These are phyloP conservation scores for Falco punctatus DNA, from an alignment of 2,113 vertebrate species.

Conservation along the genomic window DNA sequence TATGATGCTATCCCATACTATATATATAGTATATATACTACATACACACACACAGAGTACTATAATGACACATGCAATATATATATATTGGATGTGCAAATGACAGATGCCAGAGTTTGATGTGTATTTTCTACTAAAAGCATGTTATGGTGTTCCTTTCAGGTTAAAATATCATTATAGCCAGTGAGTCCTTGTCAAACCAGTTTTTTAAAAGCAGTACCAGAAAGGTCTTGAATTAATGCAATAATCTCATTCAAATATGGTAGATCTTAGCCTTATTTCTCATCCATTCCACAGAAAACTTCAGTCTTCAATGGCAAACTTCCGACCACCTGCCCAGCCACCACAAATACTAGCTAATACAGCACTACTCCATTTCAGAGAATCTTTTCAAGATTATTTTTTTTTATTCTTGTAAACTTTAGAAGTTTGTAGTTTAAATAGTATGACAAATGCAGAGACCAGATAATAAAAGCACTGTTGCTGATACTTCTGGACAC, in stretches of 20 bases:
- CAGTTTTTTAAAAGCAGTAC: background rate
- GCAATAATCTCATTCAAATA: background rate
- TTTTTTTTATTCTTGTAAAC: background rate
- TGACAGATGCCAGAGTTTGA: background rate
- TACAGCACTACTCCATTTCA: background rate
- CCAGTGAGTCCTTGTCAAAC: background rate
- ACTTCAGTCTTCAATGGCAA: background rate
- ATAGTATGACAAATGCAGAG: background rate
- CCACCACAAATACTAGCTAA: background rate
- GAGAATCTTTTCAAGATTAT: background rate
- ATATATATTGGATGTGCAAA: slow-evolving; percentile 8
- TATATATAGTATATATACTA: too few species aligned
- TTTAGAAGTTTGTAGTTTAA: background rate
- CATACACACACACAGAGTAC: too few species aligned
- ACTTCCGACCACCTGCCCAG: background rate
- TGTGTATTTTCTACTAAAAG: background rate
- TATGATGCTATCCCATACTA: background rate
- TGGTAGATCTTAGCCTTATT: background rate
- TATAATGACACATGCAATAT: background rate
- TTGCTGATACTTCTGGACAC: background rate
- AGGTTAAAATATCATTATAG: background rate
- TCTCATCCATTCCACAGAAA: background rate
- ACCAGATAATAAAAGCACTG: background rate
- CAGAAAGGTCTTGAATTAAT: background rate
- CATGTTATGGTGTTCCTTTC: background rate